Conservation (phyloP, 2,888 invertebrate species). For the Chymomyza fuscimana region DNA sequence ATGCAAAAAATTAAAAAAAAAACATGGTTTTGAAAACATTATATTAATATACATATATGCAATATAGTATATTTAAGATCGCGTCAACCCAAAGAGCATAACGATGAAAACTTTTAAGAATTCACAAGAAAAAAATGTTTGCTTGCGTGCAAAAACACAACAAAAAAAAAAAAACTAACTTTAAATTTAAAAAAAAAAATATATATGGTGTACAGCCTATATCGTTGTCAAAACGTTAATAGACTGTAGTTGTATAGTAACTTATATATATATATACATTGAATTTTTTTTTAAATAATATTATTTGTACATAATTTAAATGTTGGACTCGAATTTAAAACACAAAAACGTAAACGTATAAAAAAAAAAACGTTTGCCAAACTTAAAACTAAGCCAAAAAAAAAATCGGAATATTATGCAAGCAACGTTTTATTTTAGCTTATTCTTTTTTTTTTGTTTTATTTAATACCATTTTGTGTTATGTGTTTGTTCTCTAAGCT, state of each 20-base stretch:
- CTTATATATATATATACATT: slow-evolving; percentile 20
- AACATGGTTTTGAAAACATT: neutral
- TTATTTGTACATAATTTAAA: slow-evolving; percentile 71
- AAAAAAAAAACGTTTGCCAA: slow-evolving; percentile 39
- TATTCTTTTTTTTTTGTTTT: neutral
- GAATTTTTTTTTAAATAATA: slow-evolving; percentile 36
- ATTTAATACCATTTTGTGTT: slow-evolving; percentile 22
- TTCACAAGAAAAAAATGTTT: neutral
- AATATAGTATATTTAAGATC: neutral
- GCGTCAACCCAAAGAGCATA: neutral
- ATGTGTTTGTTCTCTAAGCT: slow-evolving; percentile 31
- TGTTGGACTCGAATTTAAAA: slow-evolving; percentile 72
- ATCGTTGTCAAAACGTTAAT: neutral
- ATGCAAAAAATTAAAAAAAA: neutral
- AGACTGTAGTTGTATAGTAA: slow-evolving; percentile 47
- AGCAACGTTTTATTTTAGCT: slow-evolving; percentile 25
- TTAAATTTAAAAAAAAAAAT: slow-evolving; percentile 13
- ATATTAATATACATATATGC: neutral
- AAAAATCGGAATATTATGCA: slow-evolving; percentile 17
- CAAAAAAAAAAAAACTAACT: neutral
- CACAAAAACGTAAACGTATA: slow-evolving; percentile 24
- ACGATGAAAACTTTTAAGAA: neutral
- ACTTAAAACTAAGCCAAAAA: slow-evolving; percentile 40
- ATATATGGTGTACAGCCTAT: slow-evolving; percentile 36
- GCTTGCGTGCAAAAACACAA: neutral